Evolutionary conservation across 2,888 invertebrate species (phyloP).

Genomic region (Tetanocera ferruginea): DNA sequence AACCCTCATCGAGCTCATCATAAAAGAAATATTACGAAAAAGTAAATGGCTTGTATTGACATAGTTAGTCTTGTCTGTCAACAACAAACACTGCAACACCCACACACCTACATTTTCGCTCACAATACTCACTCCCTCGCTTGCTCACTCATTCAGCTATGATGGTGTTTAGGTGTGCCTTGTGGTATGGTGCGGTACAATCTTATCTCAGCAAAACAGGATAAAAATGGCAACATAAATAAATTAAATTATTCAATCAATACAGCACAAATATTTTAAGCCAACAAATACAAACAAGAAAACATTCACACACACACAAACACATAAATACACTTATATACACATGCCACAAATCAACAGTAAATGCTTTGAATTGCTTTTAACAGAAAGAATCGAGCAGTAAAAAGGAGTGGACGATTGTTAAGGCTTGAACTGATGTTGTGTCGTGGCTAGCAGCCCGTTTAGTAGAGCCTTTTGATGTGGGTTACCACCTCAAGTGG

Average conservation of each 20-base stretch:
- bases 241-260: constrained; percentile 34
- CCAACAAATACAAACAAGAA: background rate
- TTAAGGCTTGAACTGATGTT: background rate
- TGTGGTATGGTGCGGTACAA: background rate
- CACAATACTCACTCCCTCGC: no score
- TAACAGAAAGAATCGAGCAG: background rate
- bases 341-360: background rate
- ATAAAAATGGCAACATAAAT: constrained; percentile 4
- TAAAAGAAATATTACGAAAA: no score
- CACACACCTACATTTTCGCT: no score
- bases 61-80: no score
- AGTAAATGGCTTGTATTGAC: no score
- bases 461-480: no score
- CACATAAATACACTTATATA: background rate
- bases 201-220: constrained; percentile 8
- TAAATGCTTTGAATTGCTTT: background rate
- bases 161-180: no score
- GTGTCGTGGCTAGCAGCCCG: no score
- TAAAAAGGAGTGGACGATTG: background rate
- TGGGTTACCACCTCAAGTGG: no score
- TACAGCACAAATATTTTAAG: constrained; percentile 9
- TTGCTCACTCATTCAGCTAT: no score
- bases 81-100: no score
- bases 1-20: no score
- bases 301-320: background rate